Evolutionary conservation across 1,140 invertebrate species (phyloP).

Genomic region (Patella vulgata): DNA sequence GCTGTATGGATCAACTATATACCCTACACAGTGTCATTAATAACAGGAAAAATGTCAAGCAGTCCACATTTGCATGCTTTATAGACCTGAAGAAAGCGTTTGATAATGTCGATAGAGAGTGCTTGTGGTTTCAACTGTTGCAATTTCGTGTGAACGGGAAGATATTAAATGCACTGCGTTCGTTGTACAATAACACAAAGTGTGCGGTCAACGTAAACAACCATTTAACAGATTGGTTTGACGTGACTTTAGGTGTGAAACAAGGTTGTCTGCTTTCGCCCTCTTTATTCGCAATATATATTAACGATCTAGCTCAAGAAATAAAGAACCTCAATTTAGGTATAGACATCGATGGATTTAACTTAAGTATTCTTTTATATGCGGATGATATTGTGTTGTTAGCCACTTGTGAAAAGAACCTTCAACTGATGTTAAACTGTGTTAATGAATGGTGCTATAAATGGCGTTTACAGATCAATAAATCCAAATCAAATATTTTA

Average conservation of each 20-base stretch:
- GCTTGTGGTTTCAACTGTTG: constrained; percentile 12
- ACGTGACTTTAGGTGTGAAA: background rate
- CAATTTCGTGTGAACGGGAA: constrained; percentile 1
- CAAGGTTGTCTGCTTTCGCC: constrained; percentile 18
- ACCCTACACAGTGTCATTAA: constrained; percentile 6
- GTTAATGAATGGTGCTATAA: constrained; percentile 13
- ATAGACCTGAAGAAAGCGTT: constrained; percentile 25
- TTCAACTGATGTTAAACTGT: constrained; percentile 22
- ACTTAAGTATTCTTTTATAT: constrained; percentile 21
- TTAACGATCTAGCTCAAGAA: constrained; percentile 14
- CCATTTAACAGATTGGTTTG: constrained; percentile 10
- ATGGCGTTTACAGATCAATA: constrained; percentile 15
- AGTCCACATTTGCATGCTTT: constrained; percentile 15
- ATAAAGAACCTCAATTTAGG: constrained; percentile 13
- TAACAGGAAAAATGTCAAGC: constrained; percentile 7
- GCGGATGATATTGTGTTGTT: constrained; percentile 28
- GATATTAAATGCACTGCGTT: constrained; percentile 6
- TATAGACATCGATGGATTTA: constrained; percentile 12
- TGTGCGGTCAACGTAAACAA: constrained; percentile 6
- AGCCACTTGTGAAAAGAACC: constrained; percentile 8
- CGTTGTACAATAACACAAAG: background rate
- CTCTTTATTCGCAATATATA: constrained; percentile 10
- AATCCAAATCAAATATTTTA: constrained; percentile 14
- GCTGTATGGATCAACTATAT: constrained; percentile 18
- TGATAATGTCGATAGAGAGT: constrained; percentile 10